These are phyloP conservation scores for Leptodirus hochenwartii DNA, from an alignment of 2,888 invertebrate genomes.

Conservation along the genomic window DNA sequence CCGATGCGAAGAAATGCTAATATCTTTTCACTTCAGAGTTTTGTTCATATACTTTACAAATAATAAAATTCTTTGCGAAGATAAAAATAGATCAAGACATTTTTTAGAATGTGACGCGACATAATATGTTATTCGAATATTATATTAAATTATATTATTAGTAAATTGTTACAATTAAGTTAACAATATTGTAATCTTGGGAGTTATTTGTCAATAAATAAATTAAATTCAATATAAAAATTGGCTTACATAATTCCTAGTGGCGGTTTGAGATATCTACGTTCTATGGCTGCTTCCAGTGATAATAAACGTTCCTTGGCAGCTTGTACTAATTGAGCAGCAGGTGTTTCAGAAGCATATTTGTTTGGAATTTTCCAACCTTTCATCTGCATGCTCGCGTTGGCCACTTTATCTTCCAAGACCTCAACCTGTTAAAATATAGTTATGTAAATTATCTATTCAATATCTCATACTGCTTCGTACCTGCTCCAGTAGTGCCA, in stretches of 20 bases:
- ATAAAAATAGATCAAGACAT: too few species aligned
- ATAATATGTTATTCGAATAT: too few species aligned
- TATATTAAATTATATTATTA: too few species aligned
- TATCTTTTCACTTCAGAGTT: too few species aligned
- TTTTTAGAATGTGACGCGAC: too few species aligned
- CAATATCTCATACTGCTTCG: conserved; percentile 4
- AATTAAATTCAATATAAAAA: too few species aligned
- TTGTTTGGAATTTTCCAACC: conserved; percentile 64
- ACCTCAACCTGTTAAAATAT: conserved; percentile 44
- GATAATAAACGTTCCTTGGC: conserved; percentile 56
- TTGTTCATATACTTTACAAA: too few species aligned
- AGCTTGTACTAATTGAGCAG: conserved; percentile 35
- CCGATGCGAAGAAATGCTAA: too few species aligned
- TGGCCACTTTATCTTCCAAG: conserved; percentile 73
- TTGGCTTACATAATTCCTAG: conserved; percentile 45
- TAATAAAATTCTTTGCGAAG: too few species aligned
- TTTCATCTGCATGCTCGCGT: conserved; percentile 80
- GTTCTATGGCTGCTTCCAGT: conserved; percentile 79
- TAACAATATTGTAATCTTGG: too few species aligned
- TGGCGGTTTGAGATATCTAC: conserved; percentile 85
- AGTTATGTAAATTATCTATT: conserved; percentile 1
- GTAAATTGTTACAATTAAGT: too few species aligned
- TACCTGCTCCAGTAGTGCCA: conserved; percentile 57
- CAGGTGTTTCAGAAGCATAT: conserved; percentile 31
- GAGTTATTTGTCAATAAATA: too few species aligned